Evolutionary conservation across 2,113 vertebrate genomes (phyloP).

Genomic region (Plotosus lineatus): DNA sequence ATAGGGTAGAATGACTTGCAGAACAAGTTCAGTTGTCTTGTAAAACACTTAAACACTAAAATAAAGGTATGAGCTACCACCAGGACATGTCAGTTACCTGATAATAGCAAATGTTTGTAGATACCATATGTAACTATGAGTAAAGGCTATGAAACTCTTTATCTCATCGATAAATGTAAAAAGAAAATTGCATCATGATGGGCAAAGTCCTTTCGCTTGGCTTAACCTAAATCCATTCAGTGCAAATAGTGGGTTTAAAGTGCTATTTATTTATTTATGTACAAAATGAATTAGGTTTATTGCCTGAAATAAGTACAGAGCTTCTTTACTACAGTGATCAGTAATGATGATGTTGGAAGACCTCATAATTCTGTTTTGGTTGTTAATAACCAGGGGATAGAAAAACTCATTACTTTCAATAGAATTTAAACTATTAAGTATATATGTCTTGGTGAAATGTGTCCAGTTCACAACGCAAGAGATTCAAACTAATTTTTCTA

Average conservation of each 20-base stretch:
- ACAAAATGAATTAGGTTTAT: not conserved
- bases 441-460: too few species aligned
- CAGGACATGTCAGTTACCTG: not conserved
- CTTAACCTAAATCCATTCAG: not conserved
- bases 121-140: not conserved
- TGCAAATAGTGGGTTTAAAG: not conserved
- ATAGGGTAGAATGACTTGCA: not conserved
- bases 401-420: too few species aligned
- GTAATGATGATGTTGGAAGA: not conserved
- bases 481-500: too few species aligned
- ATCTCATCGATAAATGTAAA: not conserved
- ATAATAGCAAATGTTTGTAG: not conserved
- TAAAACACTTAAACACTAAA: not conserved
- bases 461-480: too few species aligned
- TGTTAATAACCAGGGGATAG: too few species aligned
- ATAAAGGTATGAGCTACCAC: not conserved
- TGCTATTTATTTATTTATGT: not conserved
- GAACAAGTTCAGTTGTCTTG: conserved; percentile 24
- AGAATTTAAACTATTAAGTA: too few species aligned
- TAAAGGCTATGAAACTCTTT: not conserved
- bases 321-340: not conserved
- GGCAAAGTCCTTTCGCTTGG: not conserved
- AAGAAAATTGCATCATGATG: not conserved
- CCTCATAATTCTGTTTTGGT: too few species aligned
- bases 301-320: not conserved